Evolutionary conservation across 2,888 invertebrate genomes (phyloP).

Genomic region (Operophtera brumata): DNA sequence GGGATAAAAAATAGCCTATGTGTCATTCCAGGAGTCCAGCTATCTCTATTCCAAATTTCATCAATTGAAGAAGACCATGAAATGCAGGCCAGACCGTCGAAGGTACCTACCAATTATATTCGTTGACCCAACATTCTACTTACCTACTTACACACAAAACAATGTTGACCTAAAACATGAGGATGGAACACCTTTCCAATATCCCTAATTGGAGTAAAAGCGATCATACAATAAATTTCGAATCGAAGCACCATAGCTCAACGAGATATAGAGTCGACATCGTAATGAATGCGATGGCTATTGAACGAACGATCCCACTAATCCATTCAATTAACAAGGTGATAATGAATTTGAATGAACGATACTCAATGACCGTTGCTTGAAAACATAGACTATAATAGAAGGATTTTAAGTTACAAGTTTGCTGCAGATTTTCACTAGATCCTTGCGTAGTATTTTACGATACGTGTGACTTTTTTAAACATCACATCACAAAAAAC

Average conservation of each 20-base stretch:
- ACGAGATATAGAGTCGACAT: conserved; percentile 4
- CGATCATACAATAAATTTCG: conserved; percentile 11
- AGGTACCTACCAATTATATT: too few species aligned
- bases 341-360: conserved; percentile 41
- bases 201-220: conserved; percentile 7
- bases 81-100: too few species aligned
- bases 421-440: conserved; percentile 17
- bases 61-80: too few species aligned
- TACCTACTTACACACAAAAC: neutral
- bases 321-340: conserved; percentile 44
- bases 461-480: neutral
- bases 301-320: conserved; percentile 42
- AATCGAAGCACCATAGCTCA: conserved; percentile 7
- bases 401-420: neutral
- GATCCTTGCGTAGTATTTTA: conserved; percentile 12
- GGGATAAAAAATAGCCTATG: too few species aligned
- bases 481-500: too few species aligned
- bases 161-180: neutral
- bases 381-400: neutral
- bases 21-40: too few species aligned
- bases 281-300: conserved; percentile 32
- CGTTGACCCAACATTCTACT: too few species aligned
- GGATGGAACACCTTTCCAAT: conserved; percentile 1
- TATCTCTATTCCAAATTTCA: too few species aligned
- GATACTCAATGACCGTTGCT: conserved; percentile 10